Conservation (phyloP, 1,140 invertebrate species). For the Bombus waltoni region DNA sequence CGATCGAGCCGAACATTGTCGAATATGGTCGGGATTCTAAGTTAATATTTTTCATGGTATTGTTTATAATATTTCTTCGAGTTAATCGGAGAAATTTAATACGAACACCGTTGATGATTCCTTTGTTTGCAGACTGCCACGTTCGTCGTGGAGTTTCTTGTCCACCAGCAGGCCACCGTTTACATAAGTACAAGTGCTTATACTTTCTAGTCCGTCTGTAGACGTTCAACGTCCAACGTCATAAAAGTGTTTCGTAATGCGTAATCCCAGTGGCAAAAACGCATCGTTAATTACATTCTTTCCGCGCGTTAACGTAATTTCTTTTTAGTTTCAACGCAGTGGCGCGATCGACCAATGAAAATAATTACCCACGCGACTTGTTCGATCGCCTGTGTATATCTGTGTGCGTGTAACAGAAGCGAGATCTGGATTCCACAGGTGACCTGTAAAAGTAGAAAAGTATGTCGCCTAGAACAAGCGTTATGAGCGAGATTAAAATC, state of each 20-base stretch:
- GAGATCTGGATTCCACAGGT: constrained; percentile 40
- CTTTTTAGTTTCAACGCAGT: constrained; percentile 3
- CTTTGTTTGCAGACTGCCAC: background rate
- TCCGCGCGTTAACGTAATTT: background rate
- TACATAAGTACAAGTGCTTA: constrained; percentile 30
- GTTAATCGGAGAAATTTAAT: background rate
- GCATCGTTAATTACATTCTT: constrained; percentile 41
- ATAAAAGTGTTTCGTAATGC: constrained; percentile 49
- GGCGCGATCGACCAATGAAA: background rate
- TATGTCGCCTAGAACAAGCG: background rate
- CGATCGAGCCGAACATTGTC: background rate
- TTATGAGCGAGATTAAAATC: background rate
- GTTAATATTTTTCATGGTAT: background rate
- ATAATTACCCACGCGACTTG: constrained; percentile 8
- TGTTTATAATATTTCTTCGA: background rate
- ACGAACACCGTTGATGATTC: background rate
- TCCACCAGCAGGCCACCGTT: constrained; percentile 13
- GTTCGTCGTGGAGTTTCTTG: constrained; percentile 22
- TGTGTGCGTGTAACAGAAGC: background rate
- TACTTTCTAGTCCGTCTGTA: constrained; percentile 45
- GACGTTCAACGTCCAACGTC: constrained; percentile 5
- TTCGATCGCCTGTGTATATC: background rate
- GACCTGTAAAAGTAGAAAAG: constrained; percentile 33
- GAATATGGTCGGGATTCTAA: background rate
- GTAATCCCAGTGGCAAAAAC: constrained; percentile 28